A percentile compares a stretch with the other conserved stretches of the same genome.
Conservation (phyloP, 2,888 invertebrate species). For the Paralinhomoeus sp. region DNA sequence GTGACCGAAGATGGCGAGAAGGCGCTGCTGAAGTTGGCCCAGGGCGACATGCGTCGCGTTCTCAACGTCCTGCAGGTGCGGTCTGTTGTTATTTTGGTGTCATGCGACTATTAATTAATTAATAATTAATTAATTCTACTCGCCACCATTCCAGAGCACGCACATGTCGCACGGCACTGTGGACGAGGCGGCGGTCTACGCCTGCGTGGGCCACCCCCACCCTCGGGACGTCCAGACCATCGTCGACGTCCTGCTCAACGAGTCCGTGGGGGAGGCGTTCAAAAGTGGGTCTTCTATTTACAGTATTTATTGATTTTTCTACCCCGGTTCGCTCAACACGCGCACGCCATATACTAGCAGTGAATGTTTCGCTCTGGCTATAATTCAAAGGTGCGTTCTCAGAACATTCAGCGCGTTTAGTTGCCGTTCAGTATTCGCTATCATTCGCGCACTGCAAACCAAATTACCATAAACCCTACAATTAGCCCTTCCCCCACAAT, state of each 20-base stretch:
- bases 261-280: conserved; percentile 12
- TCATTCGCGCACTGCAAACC: too few species aligned
- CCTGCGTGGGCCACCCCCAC: conserved; percentile 85
- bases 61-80: conserved; percentile 63
- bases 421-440: too few species aligned
- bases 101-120: background rate
- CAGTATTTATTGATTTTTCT: too few species aligned
- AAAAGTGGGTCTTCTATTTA: conserved; percentile 8
- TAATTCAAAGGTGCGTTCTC: too few species aligned
- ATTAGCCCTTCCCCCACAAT: too few species aligned
- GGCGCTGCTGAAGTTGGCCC: conserved; percentile 63
- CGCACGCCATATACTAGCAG: too few species aligned
- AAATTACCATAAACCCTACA: too few species aligned
- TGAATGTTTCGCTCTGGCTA: too few species aligned
- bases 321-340: too few species aligned
- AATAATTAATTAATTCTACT: background rate
- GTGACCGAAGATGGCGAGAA: conserved; percentile 65
- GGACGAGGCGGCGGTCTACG: conserved; percentile 70
- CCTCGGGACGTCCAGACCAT: conserved; percentile 66
- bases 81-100: background rate
- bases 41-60: conserved; percentile 93
- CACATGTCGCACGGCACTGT: conserved; percentile 71
- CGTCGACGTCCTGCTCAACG: conserved; percentile 49
- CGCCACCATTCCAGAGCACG: conserved; percentile 42
- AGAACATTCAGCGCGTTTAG: too few species aligned